Percentiles rank a stretch among this genome's conserved stretches.
Evolutionary conservation across 2,888 invertebrate species (phyloP).

Genomic region (Zhuqinia jingwanae): DNA sequence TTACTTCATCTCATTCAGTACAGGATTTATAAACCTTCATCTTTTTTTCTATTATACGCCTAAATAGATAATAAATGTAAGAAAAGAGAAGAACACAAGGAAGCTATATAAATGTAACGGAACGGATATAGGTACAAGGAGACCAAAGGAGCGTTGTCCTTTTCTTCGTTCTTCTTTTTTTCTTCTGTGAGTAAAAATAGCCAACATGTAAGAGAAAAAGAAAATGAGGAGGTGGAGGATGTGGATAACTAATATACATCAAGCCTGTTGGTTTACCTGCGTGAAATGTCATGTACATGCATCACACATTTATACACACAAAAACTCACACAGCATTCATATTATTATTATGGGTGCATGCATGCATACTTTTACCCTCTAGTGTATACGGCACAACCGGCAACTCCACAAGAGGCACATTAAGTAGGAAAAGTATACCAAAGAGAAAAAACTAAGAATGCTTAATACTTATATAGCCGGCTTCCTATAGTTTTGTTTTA

Average conservation of each 20-base stretch:
- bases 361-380: slow-evolving; percentile 34
- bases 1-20: slow-evolving; percentile 16
- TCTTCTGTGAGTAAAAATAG: slow-evolving; percentile 54
- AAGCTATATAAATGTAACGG: slow-evolving; percentile 66
- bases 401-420: not conserved
- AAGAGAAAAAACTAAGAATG: too few species aligned
- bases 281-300: not conserved
- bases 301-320: not conserved
- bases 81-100: slow-evolving; percentile 31
- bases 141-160: slow-evolving; percentile 70
- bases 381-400: not conserved
- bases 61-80: not conserved
- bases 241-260: slow-evolving; percentile 34
- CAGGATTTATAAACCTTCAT: slow-evolving; percentile 1
- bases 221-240: not conserved
- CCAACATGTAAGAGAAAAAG: slow-evolving; percentile 16
- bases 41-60: not conserved
- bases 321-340: not conserved
- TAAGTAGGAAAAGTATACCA: too few species aligned
- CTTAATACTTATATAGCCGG: too few species aligned
- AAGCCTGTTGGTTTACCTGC: slow-evolving; percentile 51
- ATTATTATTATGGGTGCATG: not conserved
- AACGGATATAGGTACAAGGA: slow-evolving; percentile 51
- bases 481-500: slow-evolving; percentile 16
- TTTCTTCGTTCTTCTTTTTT: slow-evolving; percentile 25